Percentiles rank a stretch among this genome's conserved stretches.
Evolutionary conservation across 2,797 vertebrate species (phyloP).

Genomic region (Synanceia verrucosa): DNA sequence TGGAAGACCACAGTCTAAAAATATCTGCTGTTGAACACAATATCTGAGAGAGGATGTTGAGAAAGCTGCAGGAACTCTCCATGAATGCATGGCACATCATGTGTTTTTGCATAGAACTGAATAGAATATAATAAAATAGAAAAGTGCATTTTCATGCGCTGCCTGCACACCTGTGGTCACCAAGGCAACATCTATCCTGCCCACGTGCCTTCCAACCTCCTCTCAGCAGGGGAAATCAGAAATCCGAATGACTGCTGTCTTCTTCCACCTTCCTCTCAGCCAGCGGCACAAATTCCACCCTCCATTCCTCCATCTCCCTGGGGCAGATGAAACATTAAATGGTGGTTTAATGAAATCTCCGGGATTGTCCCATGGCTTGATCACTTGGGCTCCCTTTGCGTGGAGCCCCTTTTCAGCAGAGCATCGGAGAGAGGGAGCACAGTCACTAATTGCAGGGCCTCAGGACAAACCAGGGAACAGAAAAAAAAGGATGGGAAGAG

Average conservation of each 20-base stretch:
- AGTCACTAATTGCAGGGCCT: constrained; percentile 64
- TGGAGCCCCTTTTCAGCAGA: constrained; percentile 21
- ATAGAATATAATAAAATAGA: no score
- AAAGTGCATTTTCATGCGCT: background rate
- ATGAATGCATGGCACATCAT: constrained; percentile 2
- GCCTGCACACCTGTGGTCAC: constrained; percentile 64
- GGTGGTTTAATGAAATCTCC: constrained; percentile 74
- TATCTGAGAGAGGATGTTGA: constrained; percentile 33
- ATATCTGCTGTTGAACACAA: constrained; percentile 32
- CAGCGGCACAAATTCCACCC: constrained; percentile 46
- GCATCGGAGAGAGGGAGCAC: constrained; percentile 12
- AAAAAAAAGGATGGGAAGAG: background rate
- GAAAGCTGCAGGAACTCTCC: constrained; percentile 30
- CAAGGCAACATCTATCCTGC: constrained; percentile 62
- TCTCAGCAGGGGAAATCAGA: constrained; percentile 61
- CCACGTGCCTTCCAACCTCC: background rate
- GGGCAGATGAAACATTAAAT: constrained; percentile 68
- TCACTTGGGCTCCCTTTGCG: constrained; percentile 36
- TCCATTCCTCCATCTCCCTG: constrained; percentile 30
- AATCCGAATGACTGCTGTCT: constrained; percentile 49
- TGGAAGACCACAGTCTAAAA: constrained; percentile 29
- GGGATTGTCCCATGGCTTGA: constrained; percentile 67
- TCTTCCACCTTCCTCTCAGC: constrained; percentile 44
- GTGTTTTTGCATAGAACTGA: constrained; percentile 3
- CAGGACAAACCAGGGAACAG: constrained; percentile 28